Percentiles rank a stretch among this genome's conserved stretches.
phyloP scores from a whole-genome alignment of 2,797 vertebrate genomes.

The Lagodon rhomboides region DNA sequence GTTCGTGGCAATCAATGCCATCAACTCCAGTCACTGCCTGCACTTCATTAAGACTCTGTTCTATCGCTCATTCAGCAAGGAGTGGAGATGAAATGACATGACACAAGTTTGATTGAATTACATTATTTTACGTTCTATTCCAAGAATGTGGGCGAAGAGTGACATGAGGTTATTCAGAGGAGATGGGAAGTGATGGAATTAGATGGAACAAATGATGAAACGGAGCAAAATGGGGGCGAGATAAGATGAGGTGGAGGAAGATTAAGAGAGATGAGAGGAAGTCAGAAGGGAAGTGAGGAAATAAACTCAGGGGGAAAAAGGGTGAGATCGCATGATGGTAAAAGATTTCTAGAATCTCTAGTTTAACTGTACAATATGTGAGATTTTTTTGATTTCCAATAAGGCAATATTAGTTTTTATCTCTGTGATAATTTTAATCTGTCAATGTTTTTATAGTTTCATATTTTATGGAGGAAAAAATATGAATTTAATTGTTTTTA shows the following conservation, averaged over 20 bases:
- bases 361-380: not conserved
- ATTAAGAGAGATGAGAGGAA: conserved; percentile 17
- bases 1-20: conserved; percentile 40
- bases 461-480: no score
- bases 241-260: conserved; percentile 9
- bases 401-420: not conserved
- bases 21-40: conserved; percentile 51
- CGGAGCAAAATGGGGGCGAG: not conserved
- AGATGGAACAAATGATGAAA: conserved; percentile 30
- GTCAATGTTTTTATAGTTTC: not conserved
- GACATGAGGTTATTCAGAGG: conserved; percentile 24
- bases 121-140: conserved; percentile 11
- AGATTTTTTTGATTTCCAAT: not conserved
- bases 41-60: conserved; percentile 59
- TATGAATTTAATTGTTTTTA: no score
- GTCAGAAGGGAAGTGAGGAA: conserved; percentile 1
- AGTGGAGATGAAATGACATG: conserved; percentile 8
- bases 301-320: not conserved
- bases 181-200: conserved; percentile 18
- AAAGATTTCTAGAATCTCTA: not conserved
- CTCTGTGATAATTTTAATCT: not conserved
- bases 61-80: conserved; percentile 9
- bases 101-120: conserved; percentile 11
- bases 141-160: not conserved
- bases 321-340: not conserved